Conservation (phyloP, 2,113 vertebrate species). For the Orcinus orca region DNA sequence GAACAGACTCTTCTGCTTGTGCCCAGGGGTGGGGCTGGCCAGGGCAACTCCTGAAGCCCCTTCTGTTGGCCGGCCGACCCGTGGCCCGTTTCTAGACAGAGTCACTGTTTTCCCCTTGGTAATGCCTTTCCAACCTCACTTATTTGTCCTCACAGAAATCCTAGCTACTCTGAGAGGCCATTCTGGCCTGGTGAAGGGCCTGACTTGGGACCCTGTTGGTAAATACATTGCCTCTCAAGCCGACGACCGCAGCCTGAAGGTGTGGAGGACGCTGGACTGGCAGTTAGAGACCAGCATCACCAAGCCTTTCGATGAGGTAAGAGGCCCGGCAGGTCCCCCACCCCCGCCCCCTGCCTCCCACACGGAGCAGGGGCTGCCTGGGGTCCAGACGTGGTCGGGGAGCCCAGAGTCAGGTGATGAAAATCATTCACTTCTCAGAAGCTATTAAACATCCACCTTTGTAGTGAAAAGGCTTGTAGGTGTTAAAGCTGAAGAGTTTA, state of each 20-base stretch:
- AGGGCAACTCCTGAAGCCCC: background rate
- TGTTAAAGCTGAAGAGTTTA: background rate
- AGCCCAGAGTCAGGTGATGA: background rate
- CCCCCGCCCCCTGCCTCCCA: accelerated
- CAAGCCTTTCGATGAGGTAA: slow-evolving; percentile 97
- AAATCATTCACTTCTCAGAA: background rate
- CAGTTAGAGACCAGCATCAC: slow-evolving; percentile 97
- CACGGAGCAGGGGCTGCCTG: background rate
- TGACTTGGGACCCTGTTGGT: slow-evolving; percentile 98
- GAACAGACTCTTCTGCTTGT: background rate
- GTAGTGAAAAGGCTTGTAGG: background rate
- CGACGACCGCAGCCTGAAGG: slow-evolving; percentile 96
- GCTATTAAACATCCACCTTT: background rate
- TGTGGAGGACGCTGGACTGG: slow-evolving; percentile 99
- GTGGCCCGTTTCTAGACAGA: background rate
- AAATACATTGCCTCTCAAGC: slow-evolving; percentile 99
- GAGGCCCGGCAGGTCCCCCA: background rate
- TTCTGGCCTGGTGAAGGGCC: slow-evolving; percentile 96
- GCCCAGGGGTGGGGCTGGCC: background rate
- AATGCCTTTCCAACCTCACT: background rate
- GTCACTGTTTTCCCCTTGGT: background rate
- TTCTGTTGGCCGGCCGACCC: background rate
- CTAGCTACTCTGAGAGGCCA: slow-evolving; percentile 94
- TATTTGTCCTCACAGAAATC: slow-evolving; percentile 86
- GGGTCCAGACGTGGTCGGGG: background rate